Evolutionary conservation across 2,888 invertebrate genomes (phyloP).

Genomic region (Sturmia bella): DNA sequence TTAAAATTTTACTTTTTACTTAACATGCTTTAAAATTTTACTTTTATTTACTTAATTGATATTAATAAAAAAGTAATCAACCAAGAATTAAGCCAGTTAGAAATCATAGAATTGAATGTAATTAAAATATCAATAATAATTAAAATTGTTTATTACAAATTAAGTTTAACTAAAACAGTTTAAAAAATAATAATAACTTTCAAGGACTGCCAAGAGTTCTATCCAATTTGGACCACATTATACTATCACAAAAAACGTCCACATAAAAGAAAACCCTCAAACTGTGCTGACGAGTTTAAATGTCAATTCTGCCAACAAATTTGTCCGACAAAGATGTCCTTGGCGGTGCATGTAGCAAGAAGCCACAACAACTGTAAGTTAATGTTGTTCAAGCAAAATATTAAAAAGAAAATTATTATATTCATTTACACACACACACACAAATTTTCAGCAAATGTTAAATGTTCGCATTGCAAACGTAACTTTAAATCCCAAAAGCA

Average conservation of each 20-base stretch:
- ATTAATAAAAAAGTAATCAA: too few relatives aligned
- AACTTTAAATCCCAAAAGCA: slow-evolving; percentile 74
- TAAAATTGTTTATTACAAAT: background rate
- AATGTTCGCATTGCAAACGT: slow-evolving; percentile 75
- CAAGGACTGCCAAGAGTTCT: slow-evolving; percentile 76
- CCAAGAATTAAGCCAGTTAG: too few relatives aligned
- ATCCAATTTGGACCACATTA: slow-evolving; percentile 77
- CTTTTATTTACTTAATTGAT: too few relatives aligned
- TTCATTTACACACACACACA: too few relatives aligned
- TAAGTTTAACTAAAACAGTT: background rate
- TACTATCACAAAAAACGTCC: slow-evolving; percentile 76
- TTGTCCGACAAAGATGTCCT: slow-evolving; percentile 78
- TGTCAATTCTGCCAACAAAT: slow-evolving; percentile 79
- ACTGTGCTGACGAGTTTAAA: slow-evolving; percentile 51
- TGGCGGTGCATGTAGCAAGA: slow-evolving; percentile 80
- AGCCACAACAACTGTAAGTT: slow-evolving; percentile 79
- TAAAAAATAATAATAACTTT: too few relatives aligned
- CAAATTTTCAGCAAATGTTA: slow-evolving; percentile 71
- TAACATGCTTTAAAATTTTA: too few relatives aligned
- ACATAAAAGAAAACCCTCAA: slow-evolving; percentile 12
- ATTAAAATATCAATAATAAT: too few relatives aligned
- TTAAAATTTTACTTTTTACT: too few relatives aligned
- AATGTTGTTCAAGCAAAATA: background rate
- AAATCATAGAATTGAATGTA: too few relatives aligned
- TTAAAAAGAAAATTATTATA: background rate